These are phyloP conservation scores for Cassiopea xamachana DNA, from an alignment of 30 jellyfish, hydroid and myxozoan genomes.

Conservation along the genomic window DNA sequence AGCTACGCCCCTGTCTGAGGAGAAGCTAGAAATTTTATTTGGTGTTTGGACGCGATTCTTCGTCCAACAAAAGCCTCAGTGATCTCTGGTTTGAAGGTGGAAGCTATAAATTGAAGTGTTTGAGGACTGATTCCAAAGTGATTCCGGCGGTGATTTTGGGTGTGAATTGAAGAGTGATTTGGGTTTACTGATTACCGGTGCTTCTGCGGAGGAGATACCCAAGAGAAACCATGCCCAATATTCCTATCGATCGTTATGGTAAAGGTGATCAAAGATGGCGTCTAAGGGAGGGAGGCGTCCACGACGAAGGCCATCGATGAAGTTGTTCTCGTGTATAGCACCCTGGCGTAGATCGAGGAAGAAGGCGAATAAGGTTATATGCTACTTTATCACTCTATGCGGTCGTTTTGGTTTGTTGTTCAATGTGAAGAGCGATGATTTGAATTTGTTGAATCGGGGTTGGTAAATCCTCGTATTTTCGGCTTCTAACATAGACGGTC, in stretches of 20 bases:
- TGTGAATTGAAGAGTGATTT: no score
- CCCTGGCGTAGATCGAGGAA: slow-evolving; percentile 79
- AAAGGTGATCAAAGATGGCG: slow-evolving; percentile 59
- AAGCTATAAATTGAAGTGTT: no score
- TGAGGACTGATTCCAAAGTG: no score
- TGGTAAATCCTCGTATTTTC: neutral
- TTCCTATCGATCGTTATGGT: slow-evolving; percentile 27
- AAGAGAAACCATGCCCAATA: slow-evolving; percentile 59
- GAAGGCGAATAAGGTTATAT: slow-evolving; percentile 62
- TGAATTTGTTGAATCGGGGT: neutral
- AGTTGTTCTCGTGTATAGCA: slow-evolving; percentile 72
- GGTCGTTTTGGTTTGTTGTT: neutral
- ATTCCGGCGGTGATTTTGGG: no score
- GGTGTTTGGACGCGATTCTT: no score
- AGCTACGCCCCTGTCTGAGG: no score
- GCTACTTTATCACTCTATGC: neutral
- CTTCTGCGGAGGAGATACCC: slow-evolving; percentile 59
- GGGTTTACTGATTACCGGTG: neutral
- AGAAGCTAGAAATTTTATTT: no score
- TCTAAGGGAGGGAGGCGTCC: slow-evolving; percentile 82
- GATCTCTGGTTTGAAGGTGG: no score
- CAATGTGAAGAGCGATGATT: neutral
- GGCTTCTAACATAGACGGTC: neutral
- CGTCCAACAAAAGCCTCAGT: no score
- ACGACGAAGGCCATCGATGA: slow-evolving; percentile 67